Conservation (phyloP, 92 coral and sea anemone species). For the Heliopora coerulea region DNA sequence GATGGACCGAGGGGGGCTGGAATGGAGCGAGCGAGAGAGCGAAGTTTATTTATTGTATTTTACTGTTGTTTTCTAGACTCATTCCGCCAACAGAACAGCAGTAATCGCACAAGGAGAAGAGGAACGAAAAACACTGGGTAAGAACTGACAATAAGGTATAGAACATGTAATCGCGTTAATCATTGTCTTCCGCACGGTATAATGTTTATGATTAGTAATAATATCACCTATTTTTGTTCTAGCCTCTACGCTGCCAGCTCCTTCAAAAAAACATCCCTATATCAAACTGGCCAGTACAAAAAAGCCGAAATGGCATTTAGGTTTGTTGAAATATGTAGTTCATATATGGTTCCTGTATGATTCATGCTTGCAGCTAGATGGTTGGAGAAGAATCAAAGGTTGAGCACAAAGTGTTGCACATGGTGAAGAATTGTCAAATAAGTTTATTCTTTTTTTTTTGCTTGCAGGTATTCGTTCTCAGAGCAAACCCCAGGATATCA, state of each 20-base stretch:
- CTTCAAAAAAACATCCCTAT: conserved; percentile 83
- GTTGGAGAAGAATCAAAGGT: no score
- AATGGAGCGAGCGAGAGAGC: no score
- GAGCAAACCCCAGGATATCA: conserved; percentile 96
- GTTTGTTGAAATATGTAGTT: conserved; percentile 44
- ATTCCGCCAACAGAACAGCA: neutral
- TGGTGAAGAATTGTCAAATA: neutral
- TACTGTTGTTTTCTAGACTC: neutral
- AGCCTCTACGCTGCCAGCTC: conserved; percentile 74
- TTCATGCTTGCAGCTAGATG: no score
- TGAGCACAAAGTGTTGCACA: no score
- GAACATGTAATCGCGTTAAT: no score
- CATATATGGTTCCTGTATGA: no score
- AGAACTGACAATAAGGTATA: neutral
- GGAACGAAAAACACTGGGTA: conserved; percentile 25
- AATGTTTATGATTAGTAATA: neutral
- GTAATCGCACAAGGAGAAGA: neutral
- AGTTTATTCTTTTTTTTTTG: neutral
- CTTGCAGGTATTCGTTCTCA: conserved; percentile 88
- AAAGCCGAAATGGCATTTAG: conserved; percentile 98
- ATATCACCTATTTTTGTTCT: neutral
- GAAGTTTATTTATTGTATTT: neutral
- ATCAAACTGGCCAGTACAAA: conserved; percentile 83
- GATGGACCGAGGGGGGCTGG: no score
- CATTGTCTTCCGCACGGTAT: no score